Conservation (phyloP, 2,888 invertebrate genomes). For the Xylocampa areola region DNA sequence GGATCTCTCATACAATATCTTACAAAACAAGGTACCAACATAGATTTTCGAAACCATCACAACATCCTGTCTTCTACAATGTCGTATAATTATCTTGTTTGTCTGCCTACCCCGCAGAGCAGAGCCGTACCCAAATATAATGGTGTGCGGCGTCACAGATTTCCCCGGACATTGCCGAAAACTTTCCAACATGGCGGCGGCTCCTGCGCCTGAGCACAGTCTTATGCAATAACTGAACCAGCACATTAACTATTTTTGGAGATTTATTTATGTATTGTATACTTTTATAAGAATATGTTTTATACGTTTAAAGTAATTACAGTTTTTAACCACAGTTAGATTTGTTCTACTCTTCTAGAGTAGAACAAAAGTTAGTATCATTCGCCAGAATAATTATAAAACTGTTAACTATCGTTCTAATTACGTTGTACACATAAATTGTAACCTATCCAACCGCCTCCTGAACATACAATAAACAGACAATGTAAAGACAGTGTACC, state of each 20-base stretch:
- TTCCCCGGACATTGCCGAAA: slow-evolving; percentile 79
- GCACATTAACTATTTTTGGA: slow-evolving; percentile 33
- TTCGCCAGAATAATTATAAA: background rate
- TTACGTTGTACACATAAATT: slow-evolving; percentile 9
- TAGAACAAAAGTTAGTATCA: background rate
- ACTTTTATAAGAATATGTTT: background rate
- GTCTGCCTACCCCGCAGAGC: slow-evolving; percentile 17
- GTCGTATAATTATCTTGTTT: background rate
- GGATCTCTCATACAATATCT: too few species aligned
- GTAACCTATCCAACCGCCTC: slow-evolving; percentile 12
- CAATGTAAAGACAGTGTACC: slow-evolving; percentile 37
- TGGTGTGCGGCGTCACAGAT: slow-evolving; percentile 68
- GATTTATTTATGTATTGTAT: slow-evolving; percentile 2
- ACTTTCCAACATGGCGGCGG: slow-evolving; percentile 77
- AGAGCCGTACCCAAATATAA: slow-evolving; percentile 49
- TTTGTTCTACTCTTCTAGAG: background rate
- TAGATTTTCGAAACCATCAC: background rate
- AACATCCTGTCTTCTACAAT: background rate
- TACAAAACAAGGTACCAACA: background rate
- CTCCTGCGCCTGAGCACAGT: slow-evolving; percentile 66
- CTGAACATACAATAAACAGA: slow-evolving; percentile 18
- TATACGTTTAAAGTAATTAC: background rate
- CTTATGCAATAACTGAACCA: slow-evolving; percentile 70
- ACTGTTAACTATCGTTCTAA: background rate
- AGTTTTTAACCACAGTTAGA: too few species aligned